Percentiles rank a stretch among this genome's conserved stretches.
These are phyloP conservation scores for Tetramorium parvispinum DNA, from an alignment of 1,140 invertebrate genomes.

Conservation along the genomic window DNA sequence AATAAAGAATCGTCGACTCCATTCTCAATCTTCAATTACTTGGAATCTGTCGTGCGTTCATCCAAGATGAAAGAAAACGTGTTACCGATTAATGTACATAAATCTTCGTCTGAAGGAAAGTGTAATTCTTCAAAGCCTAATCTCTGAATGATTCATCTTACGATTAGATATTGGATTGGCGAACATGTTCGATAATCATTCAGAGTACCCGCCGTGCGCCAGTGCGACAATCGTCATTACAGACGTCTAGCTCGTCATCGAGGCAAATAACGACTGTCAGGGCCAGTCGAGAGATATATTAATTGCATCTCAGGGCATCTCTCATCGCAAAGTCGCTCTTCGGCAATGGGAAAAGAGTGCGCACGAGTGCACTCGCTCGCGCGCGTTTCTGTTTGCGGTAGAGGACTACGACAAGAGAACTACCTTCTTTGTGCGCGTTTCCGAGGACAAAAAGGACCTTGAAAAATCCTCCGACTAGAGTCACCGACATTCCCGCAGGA, in stretches of 20 bases:
- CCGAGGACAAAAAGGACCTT: conserved; percentile 74
- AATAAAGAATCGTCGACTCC: neutral
- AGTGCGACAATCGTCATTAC: neutral
- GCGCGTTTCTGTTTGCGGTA: conserved; percentile 42
- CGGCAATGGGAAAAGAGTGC: conserved; percentile 18
- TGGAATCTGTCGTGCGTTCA: neutral
- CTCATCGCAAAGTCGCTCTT: conserved; percentile 24
- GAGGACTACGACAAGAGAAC: neutral
- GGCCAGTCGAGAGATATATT: conserved; percentile 59
- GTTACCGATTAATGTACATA: neutral
- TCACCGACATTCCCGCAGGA: conserved; percentile 72
- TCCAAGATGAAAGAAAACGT: neutral
- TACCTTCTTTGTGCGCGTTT: conserved; percentile 31
- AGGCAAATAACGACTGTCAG: conserved; percentile 61
- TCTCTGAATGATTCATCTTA: neutral
- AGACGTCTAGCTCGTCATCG: neutral
- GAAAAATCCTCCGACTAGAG: conserved; percentile 62
- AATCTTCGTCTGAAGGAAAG: too few species aligned
- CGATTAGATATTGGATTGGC: neutral
- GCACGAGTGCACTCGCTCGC: conserved; percentile 55
- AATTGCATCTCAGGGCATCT: conserved; percentile 69
- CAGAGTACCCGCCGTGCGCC: neutral
- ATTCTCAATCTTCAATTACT: neutral
- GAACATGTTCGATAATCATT: too few species aligned
- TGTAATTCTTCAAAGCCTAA: neutral